Base-by-base conservation (phyloP, 1,140 invertebrate species). In the Brachionus sp. region DNA sequence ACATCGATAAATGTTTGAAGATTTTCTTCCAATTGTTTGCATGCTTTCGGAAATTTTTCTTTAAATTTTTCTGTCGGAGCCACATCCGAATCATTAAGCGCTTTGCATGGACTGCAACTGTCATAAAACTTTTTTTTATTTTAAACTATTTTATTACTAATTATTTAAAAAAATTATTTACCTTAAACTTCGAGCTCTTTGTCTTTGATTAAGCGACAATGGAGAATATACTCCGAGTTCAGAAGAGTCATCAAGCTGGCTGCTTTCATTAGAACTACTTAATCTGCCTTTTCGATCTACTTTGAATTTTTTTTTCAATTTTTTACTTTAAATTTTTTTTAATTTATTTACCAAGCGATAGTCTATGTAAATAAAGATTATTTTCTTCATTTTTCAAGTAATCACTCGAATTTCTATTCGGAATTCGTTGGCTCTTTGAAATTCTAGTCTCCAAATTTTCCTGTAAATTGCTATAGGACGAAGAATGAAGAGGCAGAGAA, bases 191-290 rank as follows among this genome's bases (percentile, higher is more conserved):
- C 77, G 23, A 57, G 77, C 77, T 80, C 77, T 35, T 66, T 80
- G 77, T 44, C 50, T 29, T 3, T 29, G 25, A 66, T 64, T 19
- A 50, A 25, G 23, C 5, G 70, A 75, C n/a, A 75, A 2, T 10
- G 77, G 62, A 10, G 77, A 80, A 10, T 50, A 66, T 37, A 66
- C 35, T 12, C 50, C 46, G 9, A 80, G 10, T 19, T 80, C 77
- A 6, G 50, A 80, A 10, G 77, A 80, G 25, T 80, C 77, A 19
- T 80, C 77, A 3, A 80, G 25, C 4, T 80, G 77, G 25, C 29
- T 62, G 29, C 77, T 80, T 80, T 80, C 77, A 80, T 80, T 80
- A 7, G 77, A 80, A 44, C 77, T 80, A 42, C 77, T 80, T 16
- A 80, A 10, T 62, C 77, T 35, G 10, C 42, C 10, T 10, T 50